phyloP scores from a whole-genome alignment of 1,140 invertebrate genomes.

The Procambarus virginalis region DNA sequence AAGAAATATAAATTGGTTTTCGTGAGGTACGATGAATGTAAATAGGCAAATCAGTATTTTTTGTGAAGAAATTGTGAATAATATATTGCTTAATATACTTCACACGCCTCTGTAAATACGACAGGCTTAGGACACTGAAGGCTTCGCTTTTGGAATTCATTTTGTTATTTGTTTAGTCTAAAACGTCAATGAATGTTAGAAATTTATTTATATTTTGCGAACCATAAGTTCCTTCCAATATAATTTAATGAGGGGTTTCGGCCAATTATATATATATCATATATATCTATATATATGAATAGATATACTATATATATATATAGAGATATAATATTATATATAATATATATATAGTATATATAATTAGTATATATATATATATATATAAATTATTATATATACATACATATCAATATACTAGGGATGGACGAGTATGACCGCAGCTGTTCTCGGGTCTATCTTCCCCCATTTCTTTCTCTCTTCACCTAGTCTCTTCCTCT shows the following conservation, averaged over 20 bases:
- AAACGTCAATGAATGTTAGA: neutral
- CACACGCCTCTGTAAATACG: neutral
- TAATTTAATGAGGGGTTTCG: too few species aligned
- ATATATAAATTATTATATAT: neutral
- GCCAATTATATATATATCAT: too few species aligned
- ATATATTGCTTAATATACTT: neutral
- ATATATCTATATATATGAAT: too few species aligned
- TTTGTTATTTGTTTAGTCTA: slow-evolving; percentile 1
- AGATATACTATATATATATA: too few species aligned
- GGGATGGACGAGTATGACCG: too few species aligned
- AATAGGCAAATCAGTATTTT: slow-evolving; percentile 3
- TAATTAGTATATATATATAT: slow-evolving; percentile 21
- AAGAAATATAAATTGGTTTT: neutral
- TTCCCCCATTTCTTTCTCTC: too few species aligned
- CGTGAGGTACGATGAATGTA: neutral
- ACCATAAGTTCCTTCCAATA: too few species aligned
- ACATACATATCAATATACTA: neutral
- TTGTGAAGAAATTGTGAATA: neutral
- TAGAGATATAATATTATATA: neutral
- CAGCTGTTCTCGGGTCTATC: too few species aligned
- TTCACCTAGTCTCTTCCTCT: too few species aligned
- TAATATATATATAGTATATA: too few species aligned
- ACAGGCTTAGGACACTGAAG: neutral
- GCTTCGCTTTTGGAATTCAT: neutral
- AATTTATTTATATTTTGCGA: too few species aligned